phyloP scores from a whole-genome alignment of 1,140 invertebrate species.

The Diplogasteroides magnus region DNA sequence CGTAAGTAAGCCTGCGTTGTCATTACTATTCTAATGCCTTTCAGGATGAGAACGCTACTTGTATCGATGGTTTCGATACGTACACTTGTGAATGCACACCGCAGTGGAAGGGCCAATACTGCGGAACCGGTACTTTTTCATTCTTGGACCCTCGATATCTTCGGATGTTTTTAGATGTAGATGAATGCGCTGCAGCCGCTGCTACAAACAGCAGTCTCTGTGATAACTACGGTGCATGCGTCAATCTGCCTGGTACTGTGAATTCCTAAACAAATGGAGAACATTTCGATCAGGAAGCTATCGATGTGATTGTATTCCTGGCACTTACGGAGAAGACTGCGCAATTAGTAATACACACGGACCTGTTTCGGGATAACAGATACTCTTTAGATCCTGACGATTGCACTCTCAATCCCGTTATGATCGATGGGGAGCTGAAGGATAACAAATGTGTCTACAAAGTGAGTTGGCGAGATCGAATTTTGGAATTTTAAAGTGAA shows the following conservation, averaged over 20 bases:
- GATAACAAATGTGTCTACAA: not conserved
- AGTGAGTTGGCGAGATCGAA: too few species aligned
- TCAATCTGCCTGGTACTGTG: not conserved
- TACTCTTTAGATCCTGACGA: not conserved
- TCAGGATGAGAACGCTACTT: not conserved
- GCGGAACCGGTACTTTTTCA: not conserved
- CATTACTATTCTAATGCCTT: not conserved
- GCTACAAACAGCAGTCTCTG: not conserved
- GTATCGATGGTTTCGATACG: not conserved
- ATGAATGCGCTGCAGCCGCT: not conserved
- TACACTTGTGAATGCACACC: not conserved
- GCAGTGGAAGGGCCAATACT: not conserved
- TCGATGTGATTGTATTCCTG: not conserved
- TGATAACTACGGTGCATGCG: not conserved
- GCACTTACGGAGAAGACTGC: not conserved
- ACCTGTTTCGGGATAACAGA: not conserved
- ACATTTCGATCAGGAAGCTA: too few species aligned
- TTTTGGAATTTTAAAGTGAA: too few species aligned
- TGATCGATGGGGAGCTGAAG: not conserved
- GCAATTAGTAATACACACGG: not conserved
- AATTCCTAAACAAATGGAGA: too few species aligned
- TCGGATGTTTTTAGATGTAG: not conserved
- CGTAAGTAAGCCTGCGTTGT: too few species aligned
- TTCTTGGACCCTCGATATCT: too few species aligned
- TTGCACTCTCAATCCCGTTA: not conserved